Conservation (phyloP, 2,888 invertebrate species). For the Trichopria drosophilae region DNA sequence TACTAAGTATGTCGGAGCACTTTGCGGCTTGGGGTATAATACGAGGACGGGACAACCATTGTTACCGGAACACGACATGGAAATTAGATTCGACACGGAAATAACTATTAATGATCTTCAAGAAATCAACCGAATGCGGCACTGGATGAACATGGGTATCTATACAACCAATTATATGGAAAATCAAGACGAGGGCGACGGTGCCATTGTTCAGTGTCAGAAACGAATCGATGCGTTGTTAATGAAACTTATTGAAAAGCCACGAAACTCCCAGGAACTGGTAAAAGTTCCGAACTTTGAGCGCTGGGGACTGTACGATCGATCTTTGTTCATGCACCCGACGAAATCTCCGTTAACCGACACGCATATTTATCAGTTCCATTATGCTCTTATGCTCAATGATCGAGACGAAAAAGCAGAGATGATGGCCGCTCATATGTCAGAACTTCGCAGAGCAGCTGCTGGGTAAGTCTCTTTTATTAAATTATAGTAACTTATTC, state of each 20-base stretch:
- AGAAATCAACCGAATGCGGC: constrained; percentile 73
- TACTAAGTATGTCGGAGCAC: constrained; percentile 72
- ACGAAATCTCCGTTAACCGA: constrained; percentile 38
- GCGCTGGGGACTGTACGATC: constrained; percentile 51
- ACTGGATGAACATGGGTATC: constrained; percentile 71
- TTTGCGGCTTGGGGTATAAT: constrained; percentile 83
- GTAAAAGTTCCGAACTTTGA: constrained; percentile 49
- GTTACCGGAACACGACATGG: constrained; percentile 84
- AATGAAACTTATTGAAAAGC: constrained; percentile 57
- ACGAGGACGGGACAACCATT: constrained; percentile 62
- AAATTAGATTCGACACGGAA: constrained; percentile 76
- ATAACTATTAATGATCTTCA: constrained; percentile 69
- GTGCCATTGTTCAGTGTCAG: constrained; percentile 57
- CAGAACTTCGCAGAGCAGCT: constrained; percentile 58
- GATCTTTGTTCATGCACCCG: constrained; percentile 53
- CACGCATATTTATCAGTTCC: constrained; percentile 54
- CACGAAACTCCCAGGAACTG: constrained; percentile 55
- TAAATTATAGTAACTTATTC: not conserved
- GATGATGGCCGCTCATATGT: constrained; percentile 57
- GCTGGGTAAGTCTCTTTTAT: constrained; percentile 59
- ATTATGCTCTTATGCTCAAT: constrained; percentile 60
- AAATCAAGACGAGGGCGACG: constrained; percentile 46
- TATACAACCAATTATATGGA: constrained; percentile 57
- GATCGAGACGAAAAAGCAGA: constrained; percentile 50
- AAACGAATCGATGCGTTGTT: constrained; percentile 59